phyloP scores from a whole-genome alignment of 1,140 invertebrate genomes.

The Macrotrachela quadricornifera region DNA sequence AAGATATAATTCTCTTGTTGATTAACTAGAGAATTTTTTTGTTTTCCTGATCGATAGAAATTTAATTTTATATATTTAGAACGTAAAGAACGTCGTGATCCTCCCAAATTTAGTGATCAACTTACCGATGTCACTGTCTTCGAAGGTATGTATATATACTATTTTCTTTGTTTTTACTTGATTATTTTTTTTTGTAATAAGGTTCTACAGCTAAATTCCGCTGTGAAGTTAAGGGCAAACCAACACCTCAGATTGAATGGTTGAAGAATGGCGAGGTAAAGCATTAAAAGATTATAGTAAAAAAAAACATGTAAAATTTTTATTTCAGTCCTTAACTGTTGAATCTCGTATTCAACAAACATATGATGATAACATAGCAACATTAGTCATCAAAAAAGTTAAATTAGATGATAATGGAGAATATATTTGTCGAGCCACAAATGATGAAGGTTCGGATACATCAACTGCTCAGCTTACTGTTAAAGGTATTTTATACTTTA shows the following conservation, averaged over 20 bases:
- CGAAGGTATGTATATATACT: not conserved
- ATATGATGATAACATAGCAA: slow-evolving; percentile 57
- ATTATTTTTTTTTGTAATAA: slow-evolving; percentile 32
- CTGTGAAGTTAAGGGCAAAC: not conserved
- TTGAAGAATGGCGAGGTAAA: slow-evolving; percentile 35
- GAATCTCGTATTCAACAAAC: too few relatives aligned
- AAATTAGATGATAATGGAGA: slow-evolving; percentile 95
- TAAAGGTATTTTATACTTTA: slow-evolving; percentile 44
- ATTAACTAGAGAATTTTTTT: too few relatives aligned
- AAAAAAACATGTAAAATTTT: slow-evolving; percentile 49
- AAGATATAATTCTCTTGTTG: too few relatives aligned
- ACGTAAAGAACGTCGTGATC: not conserved
- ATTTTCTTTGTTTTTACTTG: too few relatives aligned
- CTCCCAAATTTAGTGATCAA: not conserved
- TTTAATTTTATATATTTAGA: too few relatives aligned
- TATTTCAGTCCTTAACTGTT: not conserved
- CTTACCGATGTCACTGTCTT: not conserved
- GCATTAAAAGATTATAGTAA: slow-evolving; percentile 71
- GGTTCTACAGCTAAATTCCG: slow-evolving; percentile 12
- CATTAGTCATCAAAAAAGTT: slow-evolving; percentile 67
- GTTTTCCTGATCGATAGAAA: too few relatives aligned
- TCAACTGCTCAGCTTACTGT: slow-evolving; percentile 78
- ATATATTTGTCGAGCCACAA: slow-evolving; percentile 76
- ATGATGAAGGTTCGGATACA: slow-evolving; percentile 72
- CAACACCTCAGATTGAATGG: slow-evolving; percentile 2